Conservation (phyloP, 1,140 invertebrate genomes). For the Scaptomyza pallida region DNA sequence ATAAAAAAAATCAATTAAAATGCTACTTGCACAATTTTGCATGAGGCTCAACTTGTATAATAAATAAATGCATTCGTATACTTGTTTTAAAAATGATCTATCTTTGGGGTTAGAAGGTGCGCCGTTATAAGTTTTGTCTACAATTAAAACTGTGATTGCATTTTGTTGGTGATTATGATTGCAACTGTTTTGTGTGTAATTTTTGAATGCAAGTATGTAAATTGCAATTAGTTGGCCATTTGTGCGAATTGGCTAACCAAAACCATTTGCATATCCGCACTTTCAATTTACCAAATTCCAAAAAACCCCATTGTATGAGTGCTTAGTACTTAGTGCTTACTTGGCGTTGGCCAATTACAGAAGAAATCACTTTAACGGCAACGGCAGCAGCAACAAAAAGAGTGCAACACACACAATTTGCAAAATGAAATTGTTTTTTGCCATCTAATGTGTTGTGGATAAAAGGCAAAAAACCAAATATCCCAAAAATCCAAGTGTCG, state of each 20-base stretch:
- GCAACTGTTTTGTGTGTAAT: slow-evolving; percentile 14
- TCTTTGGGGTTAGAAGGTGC: not conserved
- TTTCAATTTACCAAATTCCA: slow-evolving; percentile 56
- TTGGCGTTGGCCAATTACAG: slow-evolving; percentile 30
- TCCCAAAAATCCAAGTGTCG: slow-evolving; percentile 31
- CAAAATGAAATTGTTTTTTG: slow-evolving; percentile 52
- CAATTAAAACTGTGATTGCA: not conserved
- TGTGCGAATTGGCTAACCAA: slow-evolving; percentile 2
- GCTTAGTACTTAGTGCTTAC: slow-evolving; percentile 40
- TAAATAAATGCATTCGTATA: not conserved
- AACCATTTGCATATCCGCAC: slow-evolving; percentile 52
- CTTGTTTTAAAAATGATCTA: slow-evolving; percentile 3
- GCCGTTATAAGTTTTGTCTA: not conserved
- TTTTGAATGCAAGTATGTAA: slow-evolving; percentile 26
- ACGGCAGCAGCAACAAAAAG: slow-evolving; percentile 34
- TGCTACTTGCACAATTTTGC: slow-evolving; percentile 2
- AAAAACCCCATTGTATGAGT: slow-evolving; percentile 9
- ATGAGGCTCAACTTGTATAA: slow-evolving; percentile 18
- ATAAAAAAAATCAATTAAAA: not conserved
- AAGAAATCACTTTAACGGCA: slow-evolving; percentile 26
- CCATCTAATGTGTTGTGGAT: slow-evolving; percentile 25
- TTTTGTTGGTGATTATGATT: slow-evolving; percentile 18
- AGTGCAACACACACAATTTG: slow-evolving; percentile 54
- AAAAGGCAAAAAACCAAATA: slow-evolving; percentile 6
- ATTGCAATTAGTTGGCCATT: slow-evolving; percentile 38